Conservation (phyloP, 2,888 invertebrate genomes). For the Venustoraphidia nigricollis region DNA sequence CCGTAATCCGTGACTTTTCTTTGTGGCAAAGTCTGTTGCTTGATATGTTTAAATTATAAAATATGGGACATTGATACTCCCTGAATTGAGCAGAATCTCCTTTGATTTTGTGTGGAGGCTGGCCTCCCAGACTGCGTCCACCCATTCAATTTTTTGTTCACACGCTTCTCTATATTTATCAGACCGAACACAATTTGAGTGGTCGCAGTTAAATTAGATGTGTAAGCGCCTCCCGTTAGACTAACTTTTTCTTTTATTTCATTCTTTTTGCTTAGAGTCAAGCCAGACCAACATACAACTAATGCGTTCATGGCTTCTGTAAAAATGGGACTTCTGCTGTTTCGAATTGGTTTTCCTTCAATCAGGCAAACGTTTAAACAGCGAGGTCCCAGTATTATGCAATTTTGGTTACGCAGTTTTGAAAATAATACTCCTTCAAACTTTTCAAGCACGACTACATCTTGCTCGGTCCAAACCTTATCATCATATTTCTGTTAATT, state of each 20-base stretch:
- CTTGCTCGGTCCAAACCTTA: conserved; percentile 41
- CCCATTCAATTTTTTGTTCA: conserved; percentile 54
- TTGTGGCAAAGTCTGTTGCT: conserved; percentile 54
- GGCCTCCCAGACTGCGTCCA: conserved; percentile 63
- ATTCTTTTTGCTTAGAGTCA: conserved; percentile 35
- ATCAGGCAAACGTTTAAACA: conserved; percentile 62
- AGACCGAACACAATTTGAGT: conserved; percentile 58
- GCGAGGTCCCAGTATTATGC: conserved; percentile 65
- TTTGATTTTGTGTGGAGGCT: conserved; percentile 43
- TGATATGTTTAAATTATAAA: conserved; percentile 62
- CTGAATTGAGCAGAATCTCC: conserved; percentile 50
- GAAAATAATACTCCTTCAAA: conserved; percentile 62
- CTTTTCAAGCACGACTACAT: conserved; percentile 63
- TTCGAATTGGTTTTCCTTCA: conserved; percentile 57
- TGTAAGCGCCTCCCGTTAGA: conserved; percentile 65
- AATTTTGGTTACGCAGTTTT: conserved; percentile 43
- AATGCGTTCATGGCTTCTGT: conserved; percentile 67
- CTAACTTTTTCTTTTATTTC: conserved; percentile 44
- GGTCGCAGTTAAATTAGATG: conserved; percentile 40
- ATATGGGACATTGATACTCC: conserved; percentile 46
- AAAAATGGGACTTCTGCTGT: conserved; percentile 58
- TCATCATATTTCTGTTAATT: conserved; percentile 15
- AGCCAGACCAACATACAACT: conserved; percentile 50
- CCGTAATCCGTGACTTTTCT: conserved; percentile 48
- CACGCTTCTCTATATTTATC: conserved; percentile 65